These are phyloP conservation scores for Exocentrus adspersus DNA, from an alignment of 2,888 invertebrate genomes.

Conservation along the genomic window DNA sequence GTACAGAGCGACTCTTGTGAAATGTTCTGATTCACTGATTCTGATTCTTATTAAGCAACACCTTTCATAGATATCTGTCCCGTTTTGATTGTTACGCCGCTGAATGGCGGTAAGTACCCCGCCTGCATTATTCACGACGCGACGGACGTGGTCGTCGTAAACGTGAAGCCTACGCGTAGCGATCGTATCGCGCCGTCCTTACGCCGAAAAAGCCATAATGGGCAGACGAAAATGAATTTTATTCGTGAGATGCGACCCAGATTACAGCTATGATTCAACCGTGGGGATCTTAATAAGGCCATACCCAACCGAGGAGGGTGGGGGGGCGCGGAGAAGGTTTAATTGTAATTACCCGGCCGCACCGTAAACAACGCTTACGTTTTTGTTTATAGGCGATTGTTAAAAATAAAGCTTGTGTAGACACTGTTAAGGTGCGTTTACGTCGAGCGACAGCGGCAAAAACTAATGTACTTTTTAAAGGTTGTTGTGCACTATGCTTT, in stretches of 20 bases:
- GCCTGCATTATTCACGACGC: conserved; percentile 36
- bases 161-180: conserved; percentile 37
- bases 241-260: neutral
- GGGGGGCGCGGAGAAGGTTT: conserved; percentile 4
- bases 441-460: no score
- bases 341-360: conserved; percentile 3
- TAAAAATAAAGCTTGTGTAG: no score
- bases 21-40: no score
- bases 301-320: neutral
- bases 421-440: no score
- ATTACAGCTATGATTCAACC: conserved; percentile 18
- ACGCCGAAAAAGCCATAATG: conserved; percentile 19
- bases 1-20: no score
- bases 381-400: no score
- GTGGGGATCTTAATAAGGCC: conserved; percentile 14
- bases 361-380: conserved; percentile 11
- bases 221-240: conserved; percentile 19
- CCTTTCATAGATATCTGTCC: no score
- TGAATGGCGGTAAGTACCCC: neutral
- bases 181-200: conserved; percentile 34
- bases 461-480: no score
- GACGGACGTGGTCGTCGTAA: conserved; percentile 33
- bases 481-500: no score
- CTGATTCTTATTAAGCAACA: no score
- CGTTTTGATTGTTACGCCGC: no score